Evolutionary conservation across 2,797 vertebrate genomes (phyloP), one percentile per base, ranked within the genome.

Genomic region (Petrocephalus schoutedeni): DNA sequence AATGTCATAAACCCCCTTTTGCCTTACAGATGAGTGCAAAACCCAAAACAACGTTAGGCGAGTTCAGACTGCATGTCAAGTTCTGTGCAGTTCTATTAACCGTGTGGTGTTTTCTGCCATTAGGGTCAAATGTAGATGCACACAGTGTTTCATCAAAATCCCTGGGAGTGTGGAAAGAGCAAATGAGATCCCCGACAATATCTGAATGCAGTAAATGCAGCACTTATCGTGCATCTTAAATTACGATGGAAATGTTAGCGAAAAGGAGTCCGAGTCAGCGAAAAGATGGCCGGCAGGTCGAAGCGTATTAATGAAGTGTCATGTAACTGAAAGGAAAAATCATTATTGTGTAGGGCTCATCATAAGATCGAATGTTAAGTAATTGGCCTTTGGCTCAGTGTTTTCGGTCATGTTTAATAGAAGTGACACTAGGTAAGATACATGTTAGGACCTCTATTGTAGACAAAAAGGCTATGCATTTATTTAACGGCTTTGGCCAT

Each of bases 401-500:
- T 89, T 85, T 89, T 85, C 80, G 57, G 86, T 86, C 57, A 85
- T 58, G 87, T 87, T 90, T 89, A 89, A 54, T 45, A 77, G 71
- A 58, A 80, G 53, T 87, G 89, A 87, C 67, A 87, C n/a, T 82
- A 51, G 85, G 64, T 21, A 21, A 77, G 88, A 77, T 41, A 45
- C 64, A 58, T 53, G 54, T 86, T 86, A 86, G 71, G 84, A 71
- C 56, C 77, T 80, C 61, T 85, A 16, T 74, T 23, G 2, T 53
- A 88, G 51, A 87, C 88, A 88, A 88, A 89, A 90, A 88, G 85
- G 88, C 77, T 88, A 86, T 85, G 86, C 88, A 89, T 86, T 87
- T 88, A 90, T 90, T 89, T 90, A 87, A 90, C 84, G 90, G 28
- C 71, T 56, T 84, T 87, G 74, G 85, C 90, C 89, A 87, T 86